phyloP scores from a whole-genome alignment of 2,888 invertebrate genomes.

The Antheraea yamamai region DNA sequence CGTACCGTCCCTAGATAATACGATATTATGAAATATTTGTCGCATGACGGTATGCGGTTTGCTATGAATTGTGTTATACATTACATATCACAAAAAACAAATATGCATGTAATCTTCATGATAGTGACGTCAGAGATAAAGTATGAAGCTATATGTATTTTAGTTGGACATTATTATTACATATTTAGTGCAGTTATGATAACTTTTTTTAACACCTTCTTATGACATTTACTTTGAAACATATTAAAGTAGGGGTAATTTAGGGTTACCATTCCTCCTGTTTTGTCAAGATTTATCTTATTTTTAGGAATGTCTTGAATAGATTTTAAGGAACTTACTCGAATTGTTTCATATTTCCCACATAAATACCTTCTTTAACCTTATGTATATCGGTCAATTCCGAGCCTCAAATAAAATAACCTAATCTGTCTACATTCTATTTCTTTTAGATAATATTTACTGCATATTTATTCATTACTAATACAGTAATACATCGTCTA shows the following conservation, averaged over 20 bases:
- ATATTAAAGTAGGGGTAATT: neutral
- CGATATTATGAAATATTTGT: conserved; percentile 24
- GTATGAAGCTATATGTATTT: neutral
- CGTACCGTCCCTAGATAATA: neutral
- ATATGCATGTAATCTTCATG: conserved; percentile 16
- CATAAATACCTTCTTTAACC: no score
- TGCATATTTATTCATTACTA: no score
- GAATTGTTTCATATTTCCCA: no score
- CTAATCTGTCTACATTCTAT: no score
- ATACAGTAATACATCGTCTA: no score
- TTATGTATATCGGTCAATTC: no score
- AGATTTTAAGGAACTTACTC: no score
- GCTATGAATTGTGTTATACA: conserved; percentile 17
- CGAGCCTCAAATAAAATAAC: no score
- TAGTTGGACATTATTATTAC: neutral
- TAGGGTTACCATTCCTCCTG: no score
- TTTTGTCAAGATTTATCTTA: no score
- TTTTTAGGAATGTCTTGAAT: no score
- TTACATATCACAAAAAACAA: conserved; percentile 15
- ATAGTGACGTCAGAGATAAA: conserved; percentile 19
- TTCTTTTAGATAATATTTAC: no score
- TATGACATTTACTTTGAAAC: neutral
- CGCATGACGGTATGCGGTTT: conserved; percentile 27
- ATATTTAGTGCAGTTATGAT: neutral
- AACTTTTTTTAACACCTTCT: neutral